These are phyloP conservation scores for Echinarachnius parma DNA, from an alignment of 53 echinoderm and acorn worm species.

Conservation along the genomic window DNA sequence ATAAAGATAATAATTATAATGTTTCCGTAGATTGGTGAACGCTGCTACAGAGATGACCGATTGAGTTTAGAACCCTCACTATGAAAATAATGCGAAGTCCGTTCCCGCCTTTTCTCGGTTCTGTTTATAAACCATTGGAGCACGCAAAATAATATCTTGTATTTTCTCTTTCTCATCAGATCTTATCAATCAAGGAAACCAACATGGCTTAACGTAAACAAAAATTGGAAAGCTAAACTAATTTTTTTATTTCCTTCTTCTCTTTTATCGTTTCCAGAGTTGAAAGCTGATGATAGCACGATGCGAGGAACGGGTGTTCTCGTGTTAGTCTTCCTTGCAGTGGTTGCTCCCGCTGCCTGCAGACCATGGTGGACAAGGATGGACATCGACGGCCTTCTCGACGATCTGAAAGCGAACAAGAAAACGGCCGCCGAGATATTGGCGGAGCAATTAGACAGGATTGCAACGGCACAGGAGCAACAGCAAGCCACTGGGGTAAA, in stretches of 20 bases:
- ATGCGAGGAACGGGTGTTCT: constrained; percentile 1
- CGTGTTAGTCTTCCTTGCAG: constrained; percentile 7
- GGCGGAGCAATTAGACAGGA: no score
- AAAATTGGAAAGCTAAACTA: background rate
- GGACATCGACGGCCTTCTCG: background rate
- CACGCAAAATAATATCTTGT: background rate
- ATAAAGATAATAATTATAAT: no score
- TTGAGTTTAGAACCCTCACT: no score
- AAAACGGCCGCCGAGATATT: no score
- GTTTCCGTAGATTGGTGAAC: no score
- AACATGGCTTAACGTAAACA: background rate
- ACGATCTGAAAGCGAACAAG: no score
- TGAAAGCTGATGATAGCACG: background rate
- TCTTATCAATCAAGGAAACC: background rate
- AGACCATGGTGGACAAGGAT: constrained; percentile 26
- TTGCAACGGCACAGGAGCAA: no score
- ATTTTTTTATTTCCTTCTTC: background rate
- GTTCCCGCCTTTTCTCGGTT: background rate
- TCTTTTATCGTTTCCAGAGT: background rate
- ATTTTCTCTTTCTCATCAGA: background rate
- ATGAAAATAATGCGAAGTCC: no score
- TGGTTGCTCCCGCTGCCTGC: constrained; percentile 8
- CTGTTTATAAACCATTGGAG: background rate
- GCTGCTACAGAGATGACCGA: no score
- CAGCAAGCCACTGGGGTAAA: no score